These are phyloP conservation scores for Parapristionchus giblindavisi DNA, from an alignment of 2,888 invertebrate species.

Conservation along the genomic window DNA sequence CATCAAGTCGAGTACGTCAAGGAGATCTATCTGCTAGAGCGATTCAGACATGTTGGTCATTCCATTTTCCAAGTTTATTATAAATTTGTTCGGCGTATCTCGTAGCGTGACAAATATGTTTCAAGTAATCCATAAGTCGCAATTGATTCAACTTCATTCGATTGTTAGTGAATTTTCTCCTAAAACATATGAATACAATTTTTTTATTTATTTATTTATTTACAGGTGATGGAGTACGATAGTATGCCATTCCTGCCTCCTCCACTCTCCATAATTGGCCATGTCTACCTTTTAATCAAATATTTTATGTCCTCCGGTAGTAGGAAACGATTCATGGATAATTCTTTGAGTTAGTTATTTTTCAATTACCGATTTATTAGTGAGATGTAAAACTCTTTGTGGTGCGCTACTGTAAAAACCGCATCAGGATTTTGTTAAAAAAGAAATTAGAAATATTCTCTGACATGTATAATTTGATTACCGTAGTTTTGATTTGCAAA, in stretches of 20 bases:
- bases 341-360: slow-evolving; percentile 22
- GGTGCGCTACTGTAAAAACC: background rate
- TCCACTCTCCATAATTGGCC: slow-evolving; percentile 53
- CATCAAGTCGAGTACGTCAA: slow-evolving; percentile 92
- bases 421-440: too few relatives aligned
- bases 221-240: slow-evolving; percentile 92
- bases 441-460: too few relatives aligned
- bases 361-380: background rate
- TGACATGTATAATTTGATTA: too few relatives aligned
- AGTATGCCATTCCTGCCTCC: slow-evolving; percentile 94
- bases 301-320: slow-evolving; percentile 62
- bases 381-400: background rate
- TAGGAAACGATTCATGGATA: slow-evolving; percentile 6
- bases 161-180: too few relatives aligned
- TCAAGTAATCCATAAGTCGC: too few relatives aligned
- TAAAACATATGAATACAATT: background rate
- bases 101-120: too few relatives aligned
- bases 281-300: slow-evolving; percentile 49
- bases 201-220: background rate
- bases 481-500: too few relatives aligned
- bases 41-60: slow-evolving; percentile 81
- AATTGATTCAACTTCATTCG: too few relatives aligned
- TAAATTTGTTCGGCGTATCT: too few relatives aligned
- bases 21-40: slow-evolving; percentile 98
- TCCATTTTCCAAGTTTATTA: background rate